These are phyloP conservation scores for Thalassoma bifasciatum DNA, from an alignment of 2,113 vertebrate species.

Conservation along the genomic window DNA sequence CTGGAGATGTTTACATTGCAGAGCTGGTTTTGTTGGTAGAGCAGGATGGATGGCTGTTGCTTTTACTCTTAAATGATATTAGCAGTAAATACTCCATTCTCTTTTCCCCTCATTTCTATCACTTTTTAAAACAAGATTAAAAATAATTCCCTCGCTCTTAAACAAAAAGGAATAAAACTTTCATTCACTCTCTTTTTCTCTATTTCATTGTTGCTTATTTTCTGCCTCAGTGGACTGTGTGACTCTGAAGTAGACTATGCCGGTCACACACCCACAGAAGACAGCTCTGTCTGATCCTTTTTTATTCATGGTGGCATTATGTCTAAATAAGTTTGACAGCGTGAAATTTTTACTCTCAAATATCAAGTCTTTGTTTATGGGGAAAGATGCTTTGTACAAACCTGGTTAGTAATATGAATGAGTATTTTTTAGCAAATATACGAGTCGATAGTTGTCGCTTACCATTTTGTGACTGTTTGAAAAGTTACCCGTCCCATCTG, in stretches of 20 bases:
- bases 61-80: too few species aligned
- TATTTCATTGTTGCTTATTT: conserved; percentile 2
- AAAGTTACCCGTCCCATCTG: too few species aligned
- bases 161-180: not conserved
- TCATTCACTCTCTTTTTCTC: not conserved
- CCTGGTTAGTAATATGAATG: too few species aligned
- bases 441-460: too few species aligned
- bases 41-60: too few species aligned
- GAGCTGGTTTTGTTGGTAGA: too few species aligned
- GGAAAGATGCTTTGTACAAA: not conserved
- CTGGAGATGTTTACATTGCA: too few species aligned
- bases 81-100: too few species aligned
- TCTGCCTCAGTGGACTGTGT: not conserved
- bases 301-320: not conserved
- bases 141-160: not conserved
- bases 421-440: too few species aligned
- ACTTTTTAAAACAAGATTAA: not conserved
- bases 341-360: not conserved
- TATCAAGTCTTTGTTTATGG: not conserved
- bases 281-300: conserved; percentile 1
- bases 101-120: too few species aligned
- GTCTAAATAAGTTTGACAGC: not conserved
- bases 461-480: too few species aligned
- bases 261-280: conserved; percentile 22
- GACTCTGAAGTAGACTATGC: not conserved